Evolutionary conservation across 2,888 invertebrate species (phyloP).

Genomic region (Minunthozetes semirufus): DNA sequence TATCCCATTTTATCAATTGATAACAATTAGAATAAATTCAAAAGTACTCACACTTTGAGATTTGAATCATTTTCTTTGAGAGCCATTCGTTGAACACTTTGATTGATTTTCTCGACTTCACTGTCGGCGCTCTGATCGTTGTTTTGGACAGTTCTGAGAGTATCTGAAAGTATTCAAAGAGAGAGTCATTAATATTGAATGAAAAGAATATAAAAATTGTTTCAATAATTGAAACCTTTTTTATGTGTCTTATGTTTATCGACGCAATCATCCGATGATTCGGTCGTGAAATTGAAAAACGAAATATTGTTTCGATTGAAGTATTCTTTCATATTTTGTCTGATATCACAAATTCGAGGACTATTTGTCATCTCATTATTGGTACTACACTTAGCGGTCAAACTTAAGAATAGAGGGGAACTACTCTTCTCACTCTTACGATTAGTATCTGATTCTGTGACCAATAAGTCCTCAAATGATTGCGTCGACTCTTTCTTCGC

Average conservation of each 20-base stretch:
- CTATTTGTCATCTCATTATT: background rate
- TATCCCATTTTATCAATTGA: background rate
- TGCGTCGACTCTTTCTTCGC: background rate
- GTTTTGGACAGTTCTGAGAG: background rate
- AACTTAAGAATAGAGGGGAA: slow-evolving; percentile 12
- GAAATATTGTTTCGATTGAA: slow-evolving; percentile 40
- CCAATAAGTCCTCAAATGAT: background rate
- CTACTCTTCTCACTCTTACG: background rate
- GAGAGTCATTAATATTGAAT: background rate
- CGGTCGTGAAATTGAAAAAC: slow-evolving; percentile 56
- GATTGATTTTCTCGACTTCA: slow-evolving; percentile 15
- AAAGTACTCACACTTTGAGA: background rate
- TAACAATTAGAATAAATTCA: background rate
- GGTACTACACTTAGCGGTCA: slow-evolving; percentile 12
- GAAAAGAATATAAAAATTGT: background rate
- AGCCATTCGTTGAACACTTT: background rate
- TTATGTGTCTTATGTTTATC: background rate
- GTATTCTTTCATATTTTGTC: slow-evolving; percentile 1
- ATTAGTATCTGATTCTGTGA: background rate
- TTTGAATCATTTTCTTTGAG: background rate
- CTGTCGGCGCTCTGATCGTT: slow-evolving; percentile 3
- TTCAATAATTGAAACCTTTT: background rate
- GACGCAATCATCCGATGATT: slow-evolving; percentile 57
- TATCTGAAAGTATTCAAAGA: background rate
- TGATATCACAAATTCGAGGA: slow-evolving; percentile 5